These are phyloP conservation scores for Piaya cayana DNA, from an alignment of 2,113 vertebrate genomes.

Conservation along the genomic window DNA sequence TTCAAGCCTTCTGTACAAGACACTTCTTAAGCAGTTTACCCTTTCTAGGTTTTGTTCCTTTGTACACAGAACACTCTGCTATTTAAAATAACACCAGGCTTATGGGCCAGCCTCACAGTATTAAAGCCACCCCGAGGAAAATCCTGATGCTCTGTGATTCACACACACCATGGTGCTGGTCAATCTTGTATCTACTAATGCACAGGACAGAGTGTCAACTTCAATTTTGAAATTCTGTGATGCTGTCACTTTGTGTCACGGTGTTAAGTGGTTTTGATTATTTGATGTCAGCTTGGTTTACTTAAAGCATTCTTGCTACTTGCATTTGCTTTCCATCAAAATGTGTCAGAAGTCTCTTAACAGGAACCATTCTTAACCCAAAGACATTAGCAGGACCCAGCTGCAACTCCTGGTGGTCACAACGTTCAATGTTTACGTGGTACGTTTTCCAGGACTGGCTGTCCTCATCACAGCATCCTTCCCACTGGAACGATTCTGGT, in stretches of 20 bases:
- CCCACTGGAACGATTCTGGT: not conserved
- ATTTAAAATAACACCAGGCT: not conserved
- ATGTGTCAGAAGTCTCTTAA: not conserved
- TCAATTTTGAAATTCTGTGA: not conserved
- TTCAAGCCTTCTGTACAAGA: not conserved
- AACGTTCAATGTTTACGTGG: accelerated
- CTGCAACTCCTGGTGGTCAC: not conserved
- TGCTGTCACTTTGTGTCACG: constrained; percentile 54
- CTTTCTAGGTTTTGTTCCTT: not conserved
- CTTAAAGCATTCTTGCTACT: constrained; percentile 3
- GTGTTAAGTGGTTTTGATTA: constrained; percentile 56
- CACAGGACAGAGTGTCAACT: constrained; percentile 3
- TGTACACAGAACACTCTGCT: not conserved
- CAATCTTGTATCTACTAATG: not conserved
- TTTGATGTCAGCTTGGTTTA: constrained; percentile 51
- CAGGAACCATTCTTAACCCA: not conserved
- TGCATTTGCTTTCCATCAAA: constrained; percentile 42
- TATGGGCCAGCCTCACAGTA: not conserved
- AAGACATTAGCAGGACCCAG: not conserved
- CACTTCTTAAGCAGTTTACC: not conserved
- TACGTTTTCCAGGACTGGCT: not conserved
- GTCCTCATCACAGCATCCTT: not conserved
- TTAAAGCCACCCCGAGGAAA: not conserved
- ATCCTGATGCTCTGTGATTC: not conserved
- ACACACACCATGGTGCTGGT: not conserved